Percentiles rank a stretch among this genome's conserved stretches.
Conservation (phyloP, 2,797 vertebrate species). For the Eurystomus glaucurus region DNA sequence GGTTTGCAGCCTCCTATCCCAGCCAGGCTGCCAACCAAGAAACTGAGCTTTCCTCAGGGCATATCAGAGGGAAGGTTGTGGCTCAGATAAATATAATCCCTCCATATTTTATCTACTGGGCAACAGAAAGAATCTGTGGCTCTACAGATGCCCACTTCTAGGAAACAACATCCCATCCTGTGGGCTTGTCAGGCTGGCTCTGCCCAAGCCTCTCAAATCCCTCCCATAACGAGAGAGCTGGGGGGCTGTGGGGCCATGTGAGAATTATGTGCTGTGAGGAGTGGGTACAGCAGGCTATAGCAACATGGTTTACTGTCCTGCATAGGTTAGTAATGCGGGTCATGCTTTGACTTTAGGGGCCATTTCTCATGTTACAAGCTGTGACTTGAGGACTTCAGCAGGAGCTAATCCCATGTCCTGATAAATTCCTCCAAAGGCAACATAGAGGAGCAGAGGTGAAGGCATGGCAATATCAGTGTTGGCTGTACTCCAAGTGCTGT, state of each 20-base stretch:
- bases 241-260: background rate
- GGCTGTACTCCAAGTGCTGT: background rate
- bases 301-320: background rate
- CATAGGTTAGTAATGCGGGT: accelerated
- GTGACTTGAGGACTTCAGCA: background rate
- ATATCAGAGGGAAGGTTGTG: background rate
- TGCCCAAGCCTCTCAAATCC: background rate
- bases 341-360: background rate
- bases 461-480: accelerated
- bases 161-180: background rate
- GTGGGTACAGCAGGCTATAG: background rate
- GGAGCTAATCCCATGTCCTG: background rate
- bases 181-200: background rate
- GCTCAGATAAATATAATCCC: background rate
- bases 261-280: background rate
- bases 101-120: background rate
- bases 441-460: background rate
- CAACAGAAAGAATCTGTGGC: background rate
- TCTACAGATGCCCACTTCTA: background rate
- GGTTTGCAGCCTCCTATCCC: background rate
- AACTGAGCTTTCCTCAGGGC: background rate
- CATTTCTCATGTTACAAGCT: background rate
- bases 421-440: background rate
- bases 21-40: background rate
- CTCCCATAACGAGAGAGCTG: background rate